A percentile compares a stretch with the other conserved stretches of the same genome.
Evolutionary conservation across 2,888 invertebrate genomes (phyloP).

Genomic region (Drosophila limbata): DNA sequence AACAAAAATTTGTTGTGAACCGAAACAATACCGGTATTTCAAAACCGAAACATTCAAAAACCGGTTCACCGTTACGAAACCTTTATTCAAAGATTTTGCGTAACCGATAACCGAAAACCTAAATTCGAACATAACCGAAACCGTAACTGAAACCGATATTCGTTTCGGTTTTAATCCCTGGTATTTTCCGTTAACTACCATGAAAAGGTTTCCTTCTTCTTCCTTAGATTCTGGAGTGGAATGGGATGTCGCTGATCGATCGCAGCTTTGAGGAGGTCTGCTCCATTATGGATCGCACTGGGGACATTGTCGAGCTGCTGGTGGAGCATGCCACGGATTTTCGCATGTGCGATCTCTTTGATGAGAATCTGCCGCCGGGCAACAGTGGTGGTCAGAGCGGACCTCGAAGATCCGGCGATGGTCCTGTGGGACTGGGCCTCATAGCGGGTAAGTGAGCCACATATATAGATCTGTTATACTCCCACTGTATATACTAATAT

Average conservation of each 20-base stretch:
- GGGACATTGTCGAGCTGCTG: slow-evolving; percentile 93
- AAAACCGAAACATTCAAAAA: too few relatives aligned
- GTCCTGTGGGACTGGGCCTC: slow-evolving; percentile 84
- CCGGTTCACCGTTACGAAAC: too few relatives aligned
- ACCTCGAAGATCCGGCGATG: slow-evolving; percentile 85
- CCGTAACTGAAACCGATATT: too few relatives aligned
- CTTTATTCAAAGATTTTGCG: too few relatives aligned
- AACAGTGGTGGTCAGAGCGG: slow-evolving; percentile 84
- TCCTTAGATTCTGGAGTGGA: slow-evolving; percentile 94
- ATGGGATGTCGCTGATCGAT: slow-evolving; percentile 94
- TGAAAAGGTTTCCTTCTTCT: not conserved
- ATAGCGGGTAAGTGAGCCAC: slow-evolving; percentile 83
- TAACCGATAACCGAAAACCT: too few relatives aligned
- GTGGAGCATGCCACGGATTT: slow-evolving; percentile 93
- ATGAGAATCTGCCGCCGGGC: slow-evolving; percentile 88
- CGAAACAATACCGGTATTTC: too few relatives aligned
- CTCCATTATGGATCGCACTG: slow-evolving; percentile 94
- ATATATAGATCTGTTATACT: slow-evolving; percentile 17
- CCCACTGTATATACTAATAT: slow-evolving; percentile 22
- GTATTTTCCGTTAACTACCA: not conserved
- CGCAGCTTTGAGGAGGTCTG: slow-evolving; percentile 97
- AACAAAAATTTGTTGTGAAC: too few relatives aligned
- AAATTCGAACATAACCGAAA: too few relatives aligned
- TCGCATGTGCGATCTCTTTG: slow-evolving; percentile 89
- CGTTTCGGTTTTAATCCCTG: too few relatives aligned